These are phyloP conservation scores for Malurus alboscapulatus DNA, from an alignment of 2,113 vertebrate genomes.

Conservation along the genomic window DNA sequence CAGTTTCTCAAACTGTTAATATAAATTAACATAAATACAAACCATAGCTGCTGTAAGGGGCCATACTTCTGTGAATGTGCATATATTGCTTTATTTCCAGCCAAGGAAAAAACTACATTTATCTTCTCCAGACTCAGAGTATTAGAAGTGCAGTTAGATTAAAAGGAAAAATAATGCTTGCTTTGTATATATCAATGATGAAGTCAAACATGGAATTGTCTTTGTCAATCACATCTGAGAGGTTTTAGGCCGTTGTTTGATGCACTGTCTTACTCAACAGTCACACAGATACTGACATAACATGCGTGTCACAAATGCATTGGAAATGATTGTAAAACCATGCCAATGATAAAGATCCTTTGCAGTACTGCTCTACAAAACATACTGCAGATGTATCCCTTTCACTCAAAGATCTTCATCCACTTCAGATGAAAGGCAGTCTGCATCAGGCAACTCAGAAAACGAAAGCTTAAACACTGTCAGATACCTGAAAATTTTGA, in stretches of 20 bases:
- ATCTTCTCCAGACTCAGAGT: neutral
- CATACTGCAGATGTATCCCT: neutral
- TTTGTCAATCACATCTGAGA: neutral
- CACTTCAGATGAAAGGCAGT: neutral
- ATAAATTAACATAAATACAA: neutral
- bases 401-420: neutral
- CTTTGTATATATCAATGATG: neutral
- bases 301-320: neutral
- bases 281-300: neutral
- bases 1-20: neutral
- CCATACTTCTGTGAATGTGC: neutral
- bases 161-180: neutral
- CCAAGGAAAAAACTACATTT: neutral
- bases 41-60: neutral
- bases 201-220: neutral
- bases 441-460: neutral
- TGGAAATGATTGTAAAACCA: neutral
- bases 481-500: neutral
- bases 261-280: neutral
- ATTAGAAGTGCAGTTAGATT: neutral
- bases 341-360: neutral
- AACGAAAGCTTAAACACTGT: neutral
- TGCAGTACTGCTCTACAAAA: neutral
- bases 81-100: neutral
- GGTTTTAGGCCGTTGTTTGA: neutral